phyloP scores from a whole-genome alignment of 2,797 vertebrate species.

The Chelidonichthys spinosus region DNA sequence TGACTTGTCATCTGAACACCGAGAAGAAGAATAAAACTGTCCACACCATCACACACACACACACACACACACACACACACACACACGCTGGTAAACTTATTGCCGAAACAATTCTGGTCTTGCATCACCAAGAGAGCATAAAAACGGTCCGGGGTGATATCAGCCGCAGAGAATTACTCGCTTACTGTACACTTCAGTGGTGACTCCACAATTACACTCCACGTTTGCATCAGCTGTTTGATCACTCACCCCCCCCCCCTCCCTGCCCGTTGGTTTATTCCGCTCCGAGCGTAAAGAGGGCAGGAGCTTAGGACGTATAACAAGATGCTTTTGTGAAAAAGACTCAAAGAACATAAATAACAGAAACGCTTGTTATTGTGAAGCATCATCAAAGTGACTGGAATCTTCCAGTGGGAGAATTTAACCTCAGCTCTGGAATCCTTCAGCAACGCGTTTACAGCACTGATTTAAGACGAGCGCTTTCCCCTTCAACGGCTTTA shows the following conservation, averaged over 20 bases:
- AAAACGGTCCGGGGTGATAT: conserved; percentile 49
- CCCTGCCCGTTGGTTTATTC: conserved; percentile 40
- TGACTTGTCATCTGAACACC: background rate
- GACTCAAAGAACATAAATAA: conserved; percentile 20
- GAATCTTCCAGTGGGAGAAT: background rate
- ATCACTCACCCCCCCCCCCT: conserved; percentile 42
- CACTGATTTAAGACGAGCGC: background rate
- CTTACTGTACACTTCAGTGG: conserved; percentile 57
- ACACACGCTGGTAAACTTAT: conserved; percentile 39
- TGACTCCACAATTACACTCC: conserved; percentile 43
- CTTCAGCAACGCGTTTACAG: background rate
- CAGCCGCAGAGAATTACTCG: conserved; percentile 50
- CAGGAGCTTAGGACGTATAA: conserved; percentile 23
- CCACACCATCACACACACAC: too few relatives aligned
- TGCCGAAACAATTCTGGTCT: conserved; percentile 61
- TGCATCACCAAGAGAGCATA: conserved; percentile 65
- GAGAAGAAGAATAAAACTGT: too few relatives aligned
- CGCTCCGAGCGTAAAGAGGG: conserved; percentile 34
- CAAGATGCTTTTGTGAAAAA: conserved; percentile 16
- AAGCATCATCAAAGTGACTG: conserved; percentile 12
- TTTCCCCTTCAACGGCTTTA: background rate
- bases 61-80: background rate
- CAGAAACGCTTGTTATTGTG: conserved; percentile 20
- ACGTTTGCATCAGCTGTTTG: conserved; percentile 72
- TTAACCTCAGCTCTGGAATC: conserved; percentile 14